A percentile compares a stretch with the other conserved stretches of the same genome.
Conservation (phyloP, 2,888 invertebrate species). For the Bimastos eiseni region DNA sequence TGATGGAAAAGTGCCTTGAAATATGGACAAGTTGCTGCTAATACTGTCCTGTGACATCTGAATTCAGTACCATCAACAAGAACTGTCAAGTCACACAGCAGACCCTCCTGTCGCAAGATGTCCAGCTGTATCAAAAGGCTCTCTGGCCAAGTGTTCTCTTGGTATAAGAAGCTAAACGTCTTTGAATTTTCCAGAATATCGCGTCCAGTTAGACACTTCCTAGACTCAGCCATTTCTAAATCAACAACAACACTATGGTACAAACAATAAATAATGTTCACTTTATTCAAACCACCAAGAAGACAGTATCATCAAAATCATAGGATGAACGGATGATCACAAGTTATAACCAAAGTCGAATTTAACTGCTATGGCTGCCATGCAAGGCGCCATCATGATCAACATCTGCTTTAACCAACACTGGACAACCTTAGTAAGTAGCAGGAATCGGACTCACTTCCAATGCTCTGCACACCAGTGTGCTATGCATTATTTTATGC, state of each 20-base stretch:
- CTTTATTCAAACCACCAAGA: too few species aligned
- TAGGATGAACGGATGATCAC: too few species aligned
- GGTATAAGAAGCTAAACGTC: background rate
- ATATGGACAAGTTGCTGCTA: conserved; percentile 30
- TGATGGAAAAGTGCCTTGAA: conserved; percentile 29
- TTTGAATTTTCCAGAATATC: background rate
- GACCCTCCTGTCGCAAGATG: background rate
- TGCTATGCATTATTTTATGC: too few species aligned
- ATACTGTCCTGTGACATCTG: conserved; percentile 25
- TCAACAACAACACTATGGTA: background rate
- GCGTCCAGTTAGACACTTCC: background rate
- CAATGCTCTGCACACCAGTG: too few species aligned
- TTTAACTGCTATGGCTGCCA: too few species aligned
- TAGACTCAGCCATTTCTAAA: background rate
- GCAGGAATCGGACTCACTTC: too few species aligned
- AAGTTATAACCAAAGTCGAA: too few species aligned
- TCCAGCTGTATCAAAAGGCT: background rate
- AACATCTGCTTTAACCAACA: too few species aligned
- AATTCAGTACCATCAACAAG: conserved; percentile 15
- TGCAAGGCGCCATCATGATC: too few species aligned
- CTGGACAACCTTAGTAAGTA: too few species aligned
- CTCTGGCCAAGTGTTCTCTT: conserved; percentile 15
- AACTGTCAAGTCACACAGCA: conserved; percentile 2
- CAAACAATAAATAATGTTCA: too few species aligned
- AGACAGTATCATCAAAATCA: too few species aligned